phyloP scores from a whole-genome alignment of 2,888 invertebrate species.

The Drosophila pseudotakahashii region DNA sequence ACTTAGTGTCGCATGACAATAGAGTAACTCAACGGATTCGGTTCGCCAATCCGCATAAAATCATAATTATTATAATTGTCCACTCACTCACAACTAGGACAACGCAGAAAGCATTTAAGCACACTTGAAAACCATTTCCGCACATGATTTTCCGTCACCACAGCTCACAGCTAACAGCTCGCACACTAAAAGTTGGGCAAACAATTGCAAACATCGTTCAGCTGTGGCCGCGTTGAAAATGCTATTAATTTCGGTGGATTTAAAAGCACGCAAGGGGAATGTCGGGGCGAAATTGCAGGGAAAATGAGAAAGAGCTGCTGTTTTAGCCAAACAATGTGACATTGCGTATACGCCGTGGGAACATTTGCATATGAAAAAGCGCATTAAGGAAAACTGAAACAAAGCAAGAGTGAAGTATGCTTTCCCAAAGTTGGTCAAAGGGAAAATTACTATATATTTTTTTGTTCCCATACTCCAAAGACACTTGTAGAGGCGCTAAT shows the following conservation, averaged over 20 bases:
- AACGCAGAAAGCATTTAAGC: constrained; percentile 39
- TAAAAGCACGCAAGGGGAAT: constrained; percentile 5
- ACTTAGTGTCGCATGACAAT: too few species aligned
- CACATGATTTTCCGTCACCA: constrained; percentile 11
- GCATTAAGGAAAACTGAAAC: background rate
- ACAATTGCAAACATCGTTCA: constrained; percentile 35
- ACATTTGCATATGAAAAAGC: constrained; percentile 13
- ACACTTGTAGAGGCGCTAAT: background rate
- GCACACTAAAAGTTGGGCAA: constrained; percentile 23
- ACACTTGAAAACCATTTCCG: constrained; percentile 68
- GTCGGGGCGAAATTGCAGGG: background rate
- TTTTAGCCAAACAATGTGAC: constrained; percentile 23
- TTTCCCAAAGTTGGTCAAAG: background rate
- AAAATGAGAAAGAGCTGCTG: constrained; percentile 5
- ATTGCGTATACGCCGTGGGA: constrained; percentile 40
- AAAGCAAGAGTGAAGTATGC: background rate
- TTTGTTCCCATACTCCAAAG: background rate
- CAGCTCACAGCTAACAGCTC: constrained; percentile 3
- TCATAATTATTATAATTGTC: constrained; percentile 39
- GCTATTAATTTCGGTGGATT: constrained; percentile 31
- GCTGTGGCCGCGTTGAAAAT: constrained; percentile 18
- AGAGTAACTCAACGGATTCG: background rate
- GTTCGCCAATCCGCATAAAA: constrained; percentile 3
- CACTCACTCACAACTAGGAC: constrained; percentile 25
- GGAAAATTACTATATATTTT: background rate